These are phyloP conservation scores for Drosophila varians DNA, from an alignment of 1,140 invertebrate genomes.

Conservation along the genomic window DNA sequence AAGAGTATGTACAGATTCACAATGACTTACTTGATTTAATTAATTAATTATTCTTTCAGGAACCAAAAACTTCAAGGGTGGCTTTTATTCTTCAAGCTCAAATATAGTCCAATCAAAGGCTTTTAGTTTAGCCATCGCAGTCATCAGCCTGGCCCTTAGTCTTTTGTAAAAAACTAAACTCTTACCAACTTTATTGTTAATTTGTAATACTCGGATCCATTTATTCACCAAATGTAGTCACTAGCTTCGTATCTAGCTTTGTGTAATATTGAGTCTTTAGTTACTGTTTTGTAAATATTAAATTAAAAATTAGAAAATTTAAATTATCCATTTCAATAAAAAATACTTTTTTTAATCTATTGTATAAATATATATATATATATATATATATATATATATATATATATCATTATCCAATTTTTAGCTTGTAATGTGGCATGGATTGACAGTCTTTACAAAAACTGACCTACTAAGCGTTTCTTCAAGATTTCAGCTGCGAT, in stretches of 20 bases:
- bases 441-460: not conserved
- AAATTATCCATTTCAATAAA: not conserved
- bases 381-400: too few relatives aligned
- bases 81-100: conserved; percentile 51
- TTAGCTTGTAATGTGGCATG: not conserved
- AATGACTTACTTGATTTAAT: not conserved
- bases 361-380: not conserved
- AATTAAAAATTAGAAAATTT: not conserved
- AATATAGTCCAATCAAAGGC: conserved; percentile 59
- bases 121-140: conserved; percentile 46
- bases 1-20: conserved; percentile 83
- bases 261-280: conserved; percentile 2
- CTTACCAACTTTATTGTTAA: not conserved
- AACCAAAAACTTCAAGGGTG: conserved; percentile 60
- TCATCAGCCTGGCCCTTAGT: conserved; percentile 46
- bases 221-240: conserved; percentile 16
- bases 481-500: not conserved
- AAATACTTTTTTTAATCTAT: not conserved
- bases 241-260: conserved; percentile 18
- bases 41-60: conserved; percentile 27
- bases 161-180: conserved; percentile 26
- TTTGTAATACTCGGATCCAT: conserved; percentile 16
- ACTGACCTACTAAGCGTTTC: conserved; percentile 12
- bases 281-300: conserved; percentile 16
- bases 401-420: not conserved